These are phyloP conservation scores for Erebia epiphron DNA, from an alignment of 2,888 invertebrate genomes.

Conservation along the genomic window DNA sequence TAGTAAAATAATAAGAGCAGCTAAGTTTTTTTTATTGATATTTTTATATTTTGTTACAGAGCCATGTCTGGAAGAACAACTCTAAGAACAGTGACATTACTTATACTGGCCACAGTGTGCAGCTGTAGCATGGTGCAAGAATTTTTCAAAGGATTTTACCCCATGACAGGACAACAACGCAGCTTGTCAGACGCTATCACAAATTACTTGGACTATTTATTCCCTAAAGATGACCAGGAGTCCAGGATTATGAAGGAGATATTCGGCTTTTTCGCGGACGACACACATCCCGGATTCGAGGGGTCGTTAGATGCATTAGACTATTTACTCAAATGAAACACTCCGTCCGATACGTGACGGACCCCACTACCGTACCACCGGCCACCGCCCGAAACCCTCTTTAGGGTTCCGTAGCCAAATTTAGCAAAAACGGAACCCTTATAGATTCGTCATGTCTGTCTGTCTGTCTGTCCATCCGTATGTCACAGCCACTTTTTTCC, in stretches of 20 bases:
- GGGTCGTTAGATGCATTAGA: constrained; percentile 47
- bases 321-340: constrained; percentile 43
- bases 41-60: constrained; percentile 46
- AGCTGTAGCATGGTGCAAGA: constrained; percentile 46
- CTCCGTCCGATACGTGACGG: not conserved
- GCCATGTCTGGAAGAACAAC: constrained; percentile 45
- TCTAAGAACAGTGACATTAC: constrained; percentile 42
- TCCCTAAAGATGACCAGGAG: constrained; percentile 67
- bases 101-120: constrained; percentile 44
- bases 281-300: constrained; percentile 44
- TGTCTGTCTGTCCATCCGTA: too few species aligned
- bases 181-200: constrained; percentile 61
- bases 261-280: constrained; percentile 60
- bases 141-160: constrained; percentile 45
- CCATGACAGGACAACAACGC: constrained; percentile 48
- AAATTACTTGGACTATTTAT: constrained; percentile 62
- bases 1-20: too few species aligned
- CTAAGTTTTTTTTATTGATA: too few species aligned
- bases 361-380: too few species aligned
- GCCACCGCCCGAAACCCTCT: too few species aligned
- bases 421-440: too few species aligned
- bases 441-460: too few species aligned
- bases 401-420: too few species aligned
- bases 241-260: constrained; percentile 63
- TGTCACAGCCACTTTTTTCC: too few species aligned